These are phyloP conservation scores for Atethmia centrago DNA, from an alignment of 2,888 invertebrate genomes.

Conservation along the genomic window DNA sequence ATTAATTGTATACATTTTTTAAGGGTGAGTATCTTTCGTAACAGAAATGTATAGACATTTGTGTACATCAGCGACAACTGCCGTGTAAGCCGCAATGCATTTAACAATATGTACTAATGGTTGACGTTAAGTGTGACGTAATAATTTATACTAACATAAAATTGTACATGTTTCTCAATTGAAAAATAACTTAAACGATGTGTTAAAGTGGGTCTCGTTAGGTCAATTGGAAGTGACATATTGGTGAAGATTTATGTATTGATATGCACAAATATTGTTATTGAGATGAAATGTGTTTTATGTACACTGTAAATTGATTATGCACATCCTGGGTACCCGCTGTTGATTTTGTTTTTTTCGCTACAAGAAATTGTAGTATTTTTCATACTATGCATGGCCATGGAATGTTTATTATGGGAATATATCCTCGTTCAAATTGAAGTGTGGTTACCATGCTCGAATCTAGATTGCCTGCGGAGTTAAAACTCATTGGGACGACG, in stretches of 20 bases:
- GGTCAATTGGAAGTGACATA: constrained; percentile 82
- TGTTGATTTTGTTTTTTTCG: constrained; percentile 81
- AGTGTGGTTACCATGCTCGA: constrained; percentile 72
- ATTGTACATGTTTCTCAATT: constrained; percentile 62
- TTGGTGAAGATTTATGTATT: constrained; percentile 76
- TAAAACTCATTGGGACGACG: constrained; percentile 72
- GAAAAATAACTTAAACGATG: constrained; percentile 64
- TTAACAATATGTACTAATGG: constrained; percentile 87
- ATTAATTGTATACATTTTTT: constrained; percentile 18
- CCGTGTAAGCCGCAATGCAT: constrained; percentile 87
- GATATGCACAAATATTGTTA: constrained; percentile 73
- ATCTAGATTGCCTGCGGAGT: constrained; percentile 75
- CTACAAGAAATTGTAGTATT: constrained; percentile 82
- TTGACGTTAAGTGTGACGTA: constrained; percentile 77
- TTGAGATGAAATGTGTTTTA: constrained; percentile 72
- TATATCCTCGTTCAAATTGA: constrained; percentile 63
- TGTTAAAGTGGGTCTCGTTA: constrained; percentile 67
- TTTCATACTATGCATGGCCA: constrained; percentile 87
- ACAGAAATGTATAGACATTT: constrained; percentile 49
- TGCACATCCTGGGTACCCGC: constrained; percentile 85
- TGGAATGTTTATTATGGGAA: constrained; percentile 80
- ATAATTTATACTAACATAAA: constrained; percentile 60
- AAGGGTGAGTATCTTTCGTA: constrained; percentile 52
- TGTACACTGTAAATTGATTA: constrained; percentile 85
- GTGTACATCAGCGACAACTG: constrained; percentile 72